These are phyloP conservation scores for Pteronura brasiliensis DNA, from an alignment of 2,113 vertebrate genomes.

Conservation along the genomic window DNA sequence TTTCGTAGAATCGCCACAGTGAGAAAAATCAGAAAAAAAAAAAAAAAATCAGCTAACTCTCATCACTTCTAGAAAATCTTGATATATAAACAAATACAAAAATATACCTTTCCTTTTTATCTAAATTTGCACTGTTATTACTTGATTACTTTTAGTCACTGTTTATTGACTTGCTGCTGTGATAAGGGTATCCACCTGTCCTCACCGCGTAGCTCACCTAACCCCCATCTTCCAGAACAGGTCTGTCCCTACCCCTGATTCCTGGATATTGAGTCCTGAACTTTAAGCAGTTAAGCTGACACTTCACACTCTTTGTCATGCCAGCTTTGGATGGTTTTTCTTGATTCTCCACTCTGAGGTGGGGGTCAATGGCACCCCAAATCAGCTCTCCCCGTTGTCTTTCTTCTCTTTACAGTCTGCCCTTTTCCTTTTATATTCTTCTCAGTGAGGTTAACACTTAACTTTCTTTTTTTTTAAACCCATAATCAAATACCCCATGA, in stretches of 20 bases:
- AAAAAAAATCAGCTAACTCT: background rate
- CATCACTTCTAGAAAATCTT: background rate
- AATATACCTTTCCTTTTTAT: background rate
- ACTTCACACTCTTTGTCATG: background rate
- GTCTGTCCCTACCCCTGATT: background rate
- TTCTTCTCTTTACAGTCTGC: background rate
- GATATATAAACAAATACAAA: background rate
- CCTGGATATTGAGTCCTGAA: background rate
- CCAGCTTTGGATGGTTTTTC: background rate
- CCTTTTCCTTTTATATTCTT: background rate
- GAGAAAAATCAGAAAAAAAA: background rate
- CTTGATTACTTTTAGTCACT: background rate
- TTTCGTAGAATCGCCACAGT: background rate
- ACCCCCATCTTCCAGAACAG: background rate
- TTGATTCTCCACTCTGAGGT: background rate
- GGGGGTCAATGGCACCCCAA: background rate
- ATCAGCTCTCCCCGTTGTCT: background rate
- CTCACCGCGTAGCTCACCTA: background rate
- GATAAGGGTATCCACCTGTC: background rate
- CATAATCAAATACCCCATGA: background rate
- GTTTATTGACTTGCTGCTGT: background rate
- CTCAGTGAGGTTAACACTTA: background rate
- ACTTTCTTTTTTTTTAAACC: background rate
- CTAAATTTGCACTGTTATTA: background rate
- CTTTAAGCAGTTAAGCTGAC: background rate